A percentile compares a stretch with the other conserved stretches of the same genome.
These are phyloP conservation scores for Brachypteracias leptosomus DNA, from an alignment of 2,113 vertebrate species.

Conservation along the genomic window DNA sequence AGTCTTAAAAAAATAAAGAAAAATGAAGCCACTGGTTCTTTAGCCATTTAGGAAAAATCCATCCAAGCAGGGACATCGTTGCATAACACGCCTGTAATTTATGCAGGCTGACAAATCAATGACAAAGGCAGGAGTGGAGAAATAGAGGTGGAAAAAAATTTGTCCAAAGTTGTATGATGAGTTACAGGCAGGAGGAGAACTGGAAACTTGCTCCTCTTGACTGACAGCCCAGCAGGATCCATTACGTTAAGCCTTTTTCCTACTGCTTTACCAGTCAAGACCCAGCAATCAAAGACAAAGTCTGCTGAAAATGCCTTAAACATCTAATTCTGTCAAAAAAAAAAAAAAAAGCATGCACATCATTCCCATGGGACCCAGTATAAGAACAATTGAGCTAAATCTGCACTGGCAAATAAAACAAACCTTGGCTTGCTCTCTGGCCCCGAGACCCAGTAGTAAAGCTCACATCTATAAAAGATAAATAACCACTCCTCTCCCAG, in stretches of 20 bases:
- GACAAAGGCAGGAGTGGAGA: not conserved
- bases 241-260: constrained; percentile 22
- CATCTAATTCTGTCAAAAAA: not conserved
- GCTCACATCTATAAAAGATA: not conserved
- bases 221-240: constrained; percentile 24
- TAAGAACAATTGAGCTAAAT: not conserved
- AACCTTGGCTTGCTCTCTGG: not conserved
- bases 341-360: not conserved
- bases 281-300: not conserved
- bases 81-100: not conserved
- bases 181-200: not conserved
- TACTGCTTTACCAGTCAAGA: constrained; percentile 7
- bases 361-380: not conserved
- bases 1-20: not conserved
- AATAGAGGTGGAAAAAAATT: not conserved
- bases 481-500: not conserved
- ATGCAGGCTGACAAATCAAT: not conserved
- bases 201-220: constrained; percentile 20
- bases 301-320: constrained; percentile 2
- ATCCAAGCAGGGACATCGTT: not conserved
- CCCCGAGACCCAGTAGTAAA: accelerated
- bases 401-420: not conserved
- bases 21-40: not conserved
- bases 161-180: not conserved
- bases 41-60: not conserved